phyloP scores from a whole-genome alignment of 2,797 vertebrate genomes.

The Semaprochilodus insignis region DNA sequence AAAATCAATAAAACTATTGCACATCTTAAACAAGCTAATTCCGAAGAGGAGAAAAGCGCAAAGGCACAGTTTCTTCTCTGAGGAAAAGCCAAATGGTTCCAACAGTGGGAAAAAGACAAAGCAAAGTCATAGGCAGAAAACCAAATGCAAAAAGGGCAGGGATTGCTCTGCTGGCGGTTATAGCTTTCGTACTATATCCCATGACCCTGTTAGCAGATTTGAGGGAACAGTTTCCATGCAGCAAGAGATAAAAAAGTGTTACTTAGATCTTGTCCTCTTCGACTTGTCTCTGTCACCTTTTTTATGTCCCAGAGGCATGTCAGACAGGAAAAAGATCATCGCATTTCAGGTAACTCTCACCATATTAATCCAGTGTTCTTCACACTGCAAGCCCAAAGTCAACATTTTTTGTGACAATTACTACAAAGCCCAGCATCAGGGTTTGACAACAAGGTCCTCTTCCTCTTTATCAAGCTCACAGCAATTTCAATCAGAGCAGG shows the following conservation, averaged over 20 bases:
- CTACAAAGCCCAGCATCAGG: not conserved
- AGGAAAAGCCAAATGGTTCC: not conserved
- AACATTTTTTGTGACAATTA: conserved; percentile 18
- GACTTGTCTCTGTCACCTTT: not conserved
- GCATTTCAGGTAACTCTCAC: too few relatives aligned
- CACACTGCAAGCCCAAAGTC: conserved; percentile 41
- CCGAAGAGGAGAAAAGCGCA: not conserved
- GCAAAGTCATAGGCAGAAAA: not conserved
- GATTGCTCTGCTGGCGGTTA: not conserved
- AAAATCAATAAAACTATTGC: not conserved
- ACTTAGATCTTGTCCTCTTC: not conserved
- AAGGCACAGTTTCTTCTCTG: not conserved
- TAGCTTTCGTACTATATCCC: not conserved
- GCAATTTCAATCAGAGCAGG: conserved; percentile 21
- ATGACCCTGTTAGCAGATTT: conserved; percentile 1
- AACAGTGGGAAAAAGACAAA: not conserved
- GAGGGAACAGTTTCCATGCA: not conserved
- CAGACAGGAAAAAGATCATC: too few relatives aligned
- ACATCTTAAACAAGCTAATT: not conserved
- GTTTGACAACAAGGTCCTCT: conserved; percentile 45
- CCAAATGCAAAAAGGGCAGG: not conserved
- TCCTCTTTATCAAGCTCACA: conserved; percentile 38
- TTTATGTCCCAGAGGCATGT: not conserved
- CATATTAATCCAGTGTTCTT: conserved; percentile 39
- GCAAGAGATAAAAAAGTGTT: not conserved